Percentiles rank a stretch among this genome's conserved stretches.
phyloP scores from a whole-genome alignment of 2,797 vertebrate species.

The Eulemur coronatus region DNA sequence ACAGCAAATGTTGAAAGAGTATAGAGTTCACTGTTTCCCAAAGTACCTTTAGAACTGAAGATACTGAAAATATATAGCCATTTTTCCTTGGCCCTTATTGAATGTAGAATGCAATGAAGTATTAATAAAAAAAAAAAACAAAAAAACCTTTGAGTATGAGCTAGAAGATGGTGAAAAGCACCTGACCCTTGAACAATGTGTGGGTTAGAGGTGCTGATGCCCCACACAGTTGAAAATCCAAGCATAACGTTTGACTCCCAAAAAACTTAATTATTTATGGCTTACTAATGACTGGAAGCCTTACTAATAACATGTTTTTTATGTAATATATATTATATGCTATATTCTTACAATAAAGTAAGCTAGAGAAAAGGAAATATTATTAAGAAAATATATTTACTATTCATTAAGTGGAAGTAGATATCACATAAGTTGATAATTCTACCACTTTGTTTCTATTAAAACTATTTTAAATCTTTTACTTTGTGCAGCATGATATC shows the following conservation, averaged over 20 bases:
- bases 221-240: not conserved
- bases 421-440: not conserved
- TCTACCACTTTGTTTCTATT: not conserved
- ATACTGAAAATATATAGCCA: not conserved
- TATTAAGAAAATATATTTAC: not conserved
- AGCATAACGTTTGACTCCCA: not conserved
- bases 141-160: not conserved
- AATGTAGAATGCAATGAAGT: not conserved
- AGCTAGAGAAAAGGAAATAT: not conserved
- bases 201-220: not conserved
- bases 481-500: not conserved
- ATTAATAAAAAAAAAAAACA: not conserved
- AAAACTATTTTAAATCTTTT: not conserved
- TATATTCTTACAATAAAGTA: not conserved
- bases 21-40: not conserved
- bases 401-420: not conserved
- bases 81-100: conserved; percentile 5
- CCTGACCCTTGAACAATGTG: not conserved
- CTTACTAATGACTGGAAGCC: not conserved
- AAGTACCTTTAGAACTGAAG: not conserved
- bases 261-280: not conserved
- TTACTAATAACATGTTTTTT: not conserved
- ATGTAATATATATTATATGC: not conserved
- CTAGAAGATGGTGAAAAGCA: not conserved
- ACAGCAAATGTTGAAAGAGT: not conserved